phyloP scores from a whole-genome alignment of 2,888 invertebrate genomes.

The Pherbina coryleti region DNA sequence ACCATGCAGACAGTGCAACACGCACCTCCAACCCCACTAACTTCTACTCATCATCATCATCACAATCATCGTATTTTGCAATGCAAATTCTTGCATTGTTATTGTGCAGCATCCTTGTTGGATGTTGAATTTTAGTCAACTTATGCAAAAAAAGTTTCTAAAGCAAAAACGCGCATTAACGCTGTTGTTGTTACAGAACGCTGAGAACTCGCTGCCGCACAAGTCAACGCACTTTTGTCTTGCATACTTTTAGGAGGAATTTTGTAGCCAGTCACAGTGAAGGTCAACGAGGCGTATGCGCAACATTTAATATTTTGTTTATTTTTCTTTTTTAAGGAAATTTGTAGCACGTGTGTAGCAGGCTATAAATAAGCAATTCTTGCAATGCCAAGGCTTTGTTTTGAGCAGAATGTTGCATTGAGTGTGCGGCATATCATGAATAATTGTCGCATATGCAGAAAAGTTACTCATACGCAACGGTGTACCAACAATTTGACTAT shows the following conservation, averaged over 20 bases:
- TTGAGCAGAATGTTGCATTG: too few species aligned
- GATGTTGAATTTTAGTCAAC: neutral
- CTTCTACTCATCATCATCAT: too few species aligned
- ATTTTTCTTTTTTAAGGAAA: neutral
- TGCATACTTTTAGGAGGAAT: neutral
- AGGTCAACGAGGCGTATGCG: neutral
- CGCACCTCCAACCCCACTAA: too few species aligned
- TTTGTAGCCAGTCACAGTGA: neutral
- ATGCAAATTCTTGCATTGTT: constrained; percentile 16
- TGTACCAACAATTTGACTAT: too few species aligned
- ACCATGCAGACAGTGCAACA: too few species aligned
- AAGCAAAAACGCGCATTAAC: neutral
- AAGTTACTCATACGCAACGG: too few species aligned
- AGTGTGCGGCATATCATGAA: too few species aligned
- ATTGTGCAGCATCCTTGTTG: neutral
- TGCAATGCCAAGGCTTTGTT: too few species aligned
- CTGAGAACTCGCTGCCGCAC: neutral
- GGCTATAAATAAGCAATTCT: neutral
- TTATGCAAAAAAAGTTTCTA: neutral
- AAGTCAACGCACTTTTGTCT: constrained; percentile 17
- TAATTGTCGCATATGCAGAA: too few species aligned
- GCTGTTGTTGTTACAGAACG: neutral
- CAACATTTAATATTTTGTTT: neutral
- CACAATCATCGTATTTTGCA: neutral
- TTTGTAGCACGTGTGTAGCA: neutral